Base-by-base conservation (phyloP, 2,888 invertebrate genomes). In the Leptothorax acervorum region DNA sequence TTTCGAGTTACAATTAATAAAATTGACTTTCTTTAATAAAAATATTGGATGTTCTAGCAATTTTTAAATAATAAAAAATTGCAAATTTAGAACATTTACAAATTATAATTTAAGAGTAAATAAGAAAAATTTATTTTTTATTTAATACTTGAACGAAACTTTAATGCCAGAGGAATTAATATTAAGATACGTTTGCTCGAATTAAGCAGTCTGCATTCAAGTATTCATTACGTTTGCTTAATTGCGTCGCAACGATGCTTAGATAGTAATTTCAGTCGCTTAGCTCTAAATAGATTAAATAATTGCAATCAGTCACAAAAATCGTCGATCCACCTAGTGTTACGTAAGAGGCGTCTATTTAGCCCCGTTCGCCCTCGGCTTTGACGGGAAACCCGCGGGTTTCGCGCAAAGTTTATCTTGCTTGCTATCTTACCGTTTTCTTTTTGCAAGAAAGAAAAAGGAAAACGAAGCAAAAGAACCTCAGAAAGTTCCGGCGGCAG, bases 331-430 rank as follows among this genome's bases (percentile, higher is more conserved):
- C 12, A 70, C 9, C 23, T 12, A 68, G n/a, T 4, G 39, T n/a
- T 53, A 53, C 42, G 3, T 31, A 51, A 68, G 6, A 45, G n/a
- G 18, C 45, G 6, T 23, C 6, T 68, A 45, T 74, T 62, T 48
- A 31, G 23, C 23, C 23, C n/a, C n/a, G n/a, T 78, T 68, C 35
- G 6, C 6, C 35, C 23, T 57, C 48, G 42, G 9, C 71, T 62
- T 28, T 48, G 71, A 68, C 60, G 48, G 66, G 62, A 70, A 71
- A 71, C 18, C 39, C 39, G 71, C 79, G 70, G 3, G 57, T 57
- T 53, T 28, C n/a, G 66, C 78, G 51, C 71, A 51, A 81, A 81
- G 71, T 81, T 81, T 81, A 71, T 60, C 23, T 51, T 31, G 35
- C 31, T n/a, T 42, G 23, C 55, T 31, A 4, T 78, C 31, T 39